Evolutionary conservation across 1,140 invertebrate species (phyloP), one percentile per base, ranked within the genome.

Genomic region (Holotrichia oblita): DNA sequence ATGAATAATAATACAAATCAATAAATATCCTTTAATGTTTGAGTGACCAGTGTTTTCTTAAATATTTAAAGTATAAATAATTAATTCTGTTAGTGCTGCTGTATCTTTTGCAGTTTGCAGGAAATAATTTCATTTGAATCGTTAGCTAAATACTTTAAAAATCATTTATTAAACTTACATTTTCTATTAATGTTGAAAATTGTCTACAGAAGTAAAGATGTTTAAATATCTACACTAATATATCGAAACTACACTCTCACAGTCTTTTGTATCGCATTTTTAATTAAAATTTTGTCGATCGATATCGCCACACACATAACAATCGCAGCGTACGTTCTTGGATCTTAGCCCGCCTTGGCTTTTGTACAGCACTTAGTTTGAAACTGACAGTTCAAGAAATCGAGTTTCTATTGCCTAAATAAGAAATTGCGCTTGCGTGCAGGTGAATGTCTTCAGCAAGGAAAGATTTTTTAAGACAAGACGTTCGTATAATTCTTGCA

Each of bases 391-490:
- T 78, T 73, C 74, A 81, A 81, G 81, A 82, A 82, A 76, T 79
- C 73, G 77, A 82, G 81, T 80, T 81, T 80, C 82, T 81, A 81
- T 82, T 80, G 77, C 81, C 79, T 79, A 80, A 79, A 76, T 42
- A 78, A 78, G 48, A 79, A 76, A 64, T 24, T 78, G 80, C 82
- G 83, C 83, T 82, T 82, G 83, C 83, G 82, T 80, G 72, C 48
- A 78, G 83, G 82, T 83, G 83, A 83, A 83, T 81, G 83, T 83
- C 83, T 84, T 84, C 73, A 69, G 77, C 76, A 79, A 81, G 80
- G 72, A 82, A 74, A 74, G 73, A 12, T 20, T 41, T 34, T 44
- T 74, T 41, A 40, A 34, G 22, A 34, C 27, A 12, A 22, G 22
- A 22, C 22, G 61, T 69, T 69, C 12, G 61, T 34, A 34, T 17